Percentiles rank a stretch among this genome's conserved stretches.
phyloP scores from a whole-genome alignment of 2,888 invertebrate genomes.

The Allophyes oxyacanthae region DNA sequence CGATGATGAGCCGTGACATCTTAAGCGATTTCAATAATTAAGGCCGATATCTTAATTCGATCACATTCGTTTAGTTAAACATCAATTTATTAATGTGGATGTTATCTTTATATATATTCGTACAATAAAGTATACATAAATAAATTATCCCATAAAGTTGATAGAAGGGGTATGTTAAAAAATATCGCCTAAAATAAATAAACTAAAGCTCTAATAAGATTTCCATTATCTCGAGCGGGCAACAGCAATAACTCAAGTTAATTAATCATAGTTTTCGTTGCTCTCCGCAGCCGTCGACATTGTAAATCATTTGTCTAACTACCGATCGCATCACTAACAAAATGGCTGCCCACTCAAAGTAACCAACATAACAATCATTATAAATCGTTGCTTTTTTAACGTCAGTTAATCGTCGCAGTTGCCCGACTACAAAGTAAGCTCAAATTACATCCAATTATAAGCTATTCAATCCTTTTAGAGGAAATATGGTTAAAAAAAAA shows the following conservation, averaged over 20 bases:
- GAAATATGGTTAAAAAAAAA: constrained; percentile 70
- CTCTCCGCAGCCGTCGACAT: constrained; percentile 65
- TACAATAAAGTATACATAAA: too few species aligned
- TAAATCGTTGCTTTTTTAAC: constrained; percentile 80
- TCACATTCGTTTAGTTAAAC: constrained; percentile 31
- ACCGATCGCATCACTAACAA: constrained; percentile 76
- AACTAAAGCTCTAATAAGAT: constrained; percentile 46
- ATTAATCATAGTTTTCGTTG: constrained; percentile 78
- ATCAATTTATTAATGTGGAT: constrained; percentile 12
- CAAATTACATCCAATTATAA: constrained; percentile 89
- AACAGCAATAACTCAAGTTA: constrained; percentile 66
- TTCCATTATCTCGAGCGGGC: constrained; percentile 52
- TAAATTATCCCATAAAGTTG: too few species aligned
- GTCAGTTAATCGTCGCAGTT: constrained; percentile 78
- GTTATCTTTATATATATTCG: too few species aligned
- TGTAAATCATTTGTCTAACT: constrained; percentile 79
- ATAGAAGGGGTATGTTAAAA: neutral
- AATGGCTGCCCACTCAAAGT: constrained; percentile 74
- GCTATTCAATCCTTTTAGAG: constrained; percentile 86
- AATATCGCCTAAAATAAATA: constrained; percentile 45
- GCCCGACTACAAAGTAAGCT: constrained; percentile 83
- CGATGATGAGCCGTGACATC: constrained; percentile 51
- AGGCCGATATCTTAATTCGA: constrained; percentile 19
- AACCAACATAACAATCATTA: constrained; percentile 76
- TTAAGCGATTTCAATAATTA: constrained; percentile 31